Evolutionary conservation across 1,140 invertebrate genomes (phyloP).

Genomic region (Conus ventricosus): DNA sequence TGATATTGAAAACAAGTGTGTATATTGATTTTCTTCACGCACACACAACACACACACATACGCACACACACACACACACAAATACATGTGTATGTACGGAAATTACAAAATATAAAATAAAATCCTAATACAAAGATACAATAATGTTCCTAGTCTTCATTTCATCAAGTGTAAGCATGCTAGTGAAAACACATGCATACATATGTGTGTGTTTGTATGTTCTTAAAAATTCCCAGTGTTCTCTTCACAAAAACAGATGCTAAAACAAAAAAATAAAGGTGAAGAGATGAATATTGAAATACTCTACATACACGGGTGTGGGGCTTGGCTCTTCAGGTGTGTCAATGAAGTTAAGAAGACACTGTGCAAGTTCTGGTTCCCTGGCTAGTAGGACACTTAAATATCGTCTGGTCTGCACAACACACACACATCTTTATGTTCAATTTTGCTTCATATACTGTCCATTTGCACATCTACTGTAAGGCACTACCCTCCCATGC

Average conservation of each 20-base stretch:
- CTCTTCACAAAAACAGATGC: too few species aligned
- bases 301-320: not conserved
- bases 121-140: too few species aligned
- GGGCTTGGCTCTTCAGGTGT: slow-evolving; percentile 20
- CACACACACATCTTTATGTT: not conserved
- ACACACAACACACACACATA: not conserved
- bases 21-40: not conserved
- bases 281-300: not conserved
- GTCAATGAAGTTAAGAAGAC: slow-evolving; percentile 46
- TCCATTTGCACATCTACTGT: too few species aligned
- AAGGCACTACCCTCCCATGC: too few species aligned
- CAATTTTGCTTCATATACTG: too few species aligned
- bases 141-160: too few species aligned
- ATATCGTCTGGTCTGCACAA: slow-evolving; percentile 52
- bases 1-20: too few species aligned
- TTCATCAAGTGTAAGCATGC: too few species aligned
- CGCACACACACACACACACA: slow-evolving; percentile 9
- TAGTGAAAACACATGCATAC: too few species aligned
- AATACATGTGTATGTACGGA: not conserved
- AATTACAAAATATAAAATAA: not conserved
- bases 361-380: slow-evolving; percentile 44
- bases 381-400: slow-evolving; percentile 49
- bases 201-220: too few species aligned
- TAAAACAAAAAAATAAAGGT: too few species aligned
- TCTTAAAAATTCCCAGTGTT: too few species aligned